Evolutionary conservation across 2,113 vertebrate species (phyloP), one percentile per base, ranked within the genome.

Genomic region (Silurus asotus): DNA sequence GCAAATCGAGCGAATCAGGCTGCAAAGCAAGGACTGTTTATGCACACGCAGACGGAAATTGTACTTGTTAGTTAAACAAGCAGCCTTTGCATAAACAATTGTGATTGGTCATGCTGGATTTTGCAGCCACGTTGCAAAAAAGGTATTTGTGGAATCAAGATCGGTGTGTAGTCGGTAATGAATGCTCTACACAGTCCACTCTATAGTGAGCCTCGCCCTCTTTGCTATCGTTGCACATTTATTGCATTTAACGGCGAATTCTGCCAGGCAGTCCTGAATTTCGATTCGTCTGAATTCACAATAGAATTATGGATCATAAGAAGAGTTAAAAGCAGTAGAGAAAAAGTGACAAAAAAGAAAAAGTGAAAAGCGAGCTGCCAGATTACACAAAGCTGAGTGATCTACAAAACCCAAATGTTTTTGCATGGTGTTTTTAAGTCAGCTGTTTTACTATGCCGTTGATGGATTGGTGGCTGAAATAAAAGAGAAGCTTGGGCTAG

Each of bases 331-430:
- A 61, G 25, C 77, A 80, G 77, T 45, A 23, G 28, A 28, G 56
- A 80, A 11, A 48, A 61, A 80, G 74, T 77, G 37, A 37, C 77
- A 61, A 28, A 55, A 56, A 55, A 28, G 56, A 80, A 11, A 48
- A 61, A 80, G 74, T 77, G 37, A 37, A 1, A 19, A 11, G 9
- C 1, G 9, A 37, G 25, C 77, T 80, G 77, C 61, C 81, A 82
- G 64, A 53, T 67, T 69, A 62, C 55, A 84, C 70, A 84, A 62
- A 51, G 13, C 45, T 28, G 14, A 69, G 81, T 55, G 56, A 55
- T 82, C 64, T 51, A 67, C 64, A 69, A 69, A 82, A 69, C 64
- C 81, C 17, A 51, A 67, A 82, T 82, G 69, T 70, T 58, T 83
- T 83, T 83, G 65, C 53, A 70, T 56, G 15, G 65, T 70, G 82